Conservation (phyloP, 2,113 vertebrate species). For the Balaeniceps rex region DNA sequence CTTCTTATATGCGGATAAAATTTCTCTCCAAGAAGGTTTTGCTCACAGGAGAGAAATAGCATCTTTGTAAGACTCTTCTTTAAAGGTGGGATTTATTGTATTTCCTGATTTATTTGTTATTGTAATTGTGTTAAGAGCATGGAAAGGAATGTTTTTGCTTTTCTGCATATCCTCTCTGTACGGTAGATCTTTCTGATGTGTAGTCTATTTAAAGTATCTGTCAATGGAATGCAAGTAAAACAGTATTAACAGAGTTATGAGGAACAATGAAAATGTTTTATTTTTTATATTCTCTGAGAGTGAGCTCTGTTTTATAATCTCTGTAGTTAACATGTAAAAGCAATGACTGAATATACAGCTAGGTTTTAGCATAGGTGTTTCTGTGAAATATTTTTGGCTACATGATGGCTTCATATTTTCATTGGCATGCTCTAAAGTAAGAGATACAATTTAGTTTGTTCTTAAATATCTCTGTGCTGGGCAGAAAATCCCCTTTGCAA, state of each 20-base stretch:
- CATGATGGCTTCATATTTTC: background rate
- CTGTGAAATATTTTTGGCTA: constrained; percentile 17
- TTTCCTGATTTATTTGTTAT: constrained; percentile 7
- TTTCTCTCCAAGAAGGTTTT: constrained; percentile 59
- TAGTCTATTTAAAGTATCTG: constrained; percentile 10
- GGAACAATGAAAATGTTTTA: background rate
- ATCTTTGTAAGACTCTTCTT: constrained; percentile 48
- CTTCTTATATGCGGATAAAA: constrained; percentile 59
- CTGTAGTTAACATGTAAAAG: background rate
- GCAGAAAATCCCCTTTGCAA: background rate
- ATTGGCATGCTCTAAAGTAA: background rate
- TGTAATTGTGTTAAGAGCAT: background rate
- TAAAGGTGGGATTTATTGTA: constrained; percentile 65
- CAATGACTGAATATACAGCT: background rate
- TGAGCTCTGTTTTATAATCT: background rate
- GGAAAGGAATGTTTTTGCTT: constrained; percentile 7
- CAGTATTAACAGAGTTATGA: background rate
- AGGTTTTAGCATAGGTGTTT: background rate
- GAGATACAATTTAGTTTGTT: background rate
- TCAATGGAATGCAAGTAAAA: background rate
- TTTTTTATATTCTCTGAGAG: background rate
- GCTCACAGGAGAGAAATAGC: constrained; percentile 10
- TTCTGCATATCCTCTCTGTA: background rate
- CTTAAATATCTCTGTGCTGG: background rate
- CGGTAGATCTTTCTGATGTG: constrained; percentile 1